phyloP scores from a whole-genome alignment of 2,888 invertebrate species.

The Molanna angustata region DNA sequence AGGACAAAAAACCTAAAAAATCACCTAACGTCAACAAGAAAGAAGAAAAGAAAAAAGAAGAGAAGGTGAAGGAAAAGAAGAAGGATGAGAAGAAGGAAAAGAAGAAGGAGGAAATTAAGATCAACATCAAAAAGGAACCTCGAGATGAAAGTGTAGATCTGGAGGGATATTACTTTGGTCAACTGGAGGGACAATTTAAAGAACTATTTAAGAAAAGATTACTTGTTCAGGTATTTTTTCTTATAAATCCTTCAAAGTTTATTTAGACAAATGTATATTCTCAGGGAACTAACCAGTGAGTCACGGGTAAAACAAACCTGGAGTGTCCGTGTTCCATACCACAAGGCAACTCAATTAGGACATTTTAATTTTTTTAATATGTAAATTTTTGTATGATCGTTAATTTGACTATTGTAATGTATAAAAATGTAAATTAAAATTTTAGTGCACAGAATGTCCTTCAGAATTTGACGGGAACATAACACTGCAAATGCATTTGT shows the following conservation, averaged over 20 bases:
- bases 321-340: too few relatives aligned
- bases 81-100: constrained; percentile 38
- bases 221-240: constrained; percentile 23
- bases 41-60: constrained; percentile 32
- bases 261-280: neutral
- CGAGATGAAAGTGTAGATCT: constrained; percentile 56
- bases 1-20: constrained; percentile 33
- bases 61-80: constrained; percentile 47
- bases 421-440: constrained; percentile 11
- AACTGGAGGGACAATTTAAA: constrained; percentile 42
- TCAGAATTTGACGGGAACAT: constrained; percentile 67
- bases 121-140: constrained; percentile 49
- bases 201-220: constrained; percentile 18
- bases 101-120: constrained; percentile 45
- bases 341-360: too few relatives aligned
- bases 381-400: too few relatives aligned
- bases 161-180: constrained; percentile 65
- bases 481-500: constrained; percentile 69
- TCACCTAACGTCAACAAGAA: constrained; percentile 37
- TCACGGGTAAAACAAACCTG: too few relatives aligned
- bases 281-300: neutral
- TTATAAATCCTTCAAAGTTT: neutral
- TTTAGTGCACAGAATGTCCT: constrained; percentile 65
- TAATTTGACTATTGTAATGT: neutral
- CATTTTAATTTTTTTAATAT: too few relatives aligned